Evolutionary conservation across 2,113 vertebrate species (phyloP).

Genomic region (Microtus ochrogaster): DNA sequence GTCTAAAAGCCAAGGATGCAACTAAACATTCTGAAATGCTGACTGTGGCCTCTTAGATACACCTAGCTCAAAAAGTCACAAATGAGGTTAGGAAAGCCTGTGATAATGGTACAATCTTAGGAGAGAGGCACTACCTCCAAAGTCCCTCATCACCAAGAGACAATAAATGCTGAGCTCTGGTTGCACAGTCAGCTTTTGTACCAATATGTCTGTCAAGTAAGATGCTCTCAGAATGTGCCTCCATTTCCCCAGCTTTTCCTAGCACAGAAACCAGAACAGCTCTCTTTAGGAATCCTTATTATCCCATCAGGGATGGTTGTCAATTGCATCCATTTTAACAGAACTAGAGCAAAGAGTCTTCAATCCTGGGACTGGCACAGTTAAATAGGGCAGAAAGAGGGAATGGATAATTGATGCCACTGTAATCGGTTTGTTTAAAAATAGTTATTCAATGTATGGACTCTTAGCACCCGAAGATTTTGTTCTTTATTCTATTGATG

Average conservation of each 20-base stretch:
- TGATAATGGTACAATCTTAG: background rate
- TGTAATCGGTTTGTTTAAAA: background rate
- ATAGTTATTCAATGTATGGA: background rate
- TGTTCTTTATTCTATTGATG: background rate
- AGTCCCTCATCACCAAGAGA: background rate
- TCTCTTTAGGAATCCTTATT: background rate
- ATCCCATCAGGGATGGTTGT: background rate
- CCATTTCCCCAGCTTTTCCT: background rate
- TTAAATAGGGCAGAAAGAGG: background rate
- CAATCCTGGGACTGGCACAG: background rate
- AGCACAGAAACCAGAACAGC: background rate
- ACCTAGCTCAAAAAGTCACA: background rate
- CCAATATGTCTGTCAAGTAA: background rate
- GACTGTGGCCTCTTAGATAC: background rate
- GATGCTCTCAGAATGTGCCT: background rate
- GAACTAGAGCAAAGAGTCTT: background rate
- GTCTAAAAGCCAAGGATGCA: background rate
- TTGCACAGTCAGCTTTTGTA: background rate
- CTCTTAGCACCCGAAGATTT: background rate
- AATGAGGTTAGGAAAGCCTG: background rate
- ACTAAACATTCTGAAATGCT: background rate
- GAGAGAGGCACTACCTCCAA: background rate
- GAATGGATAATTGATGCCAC: background rate
- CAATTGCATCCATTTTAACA: slow-evolving; percentile 17
- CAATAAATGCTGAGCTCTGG: background rate